These are phyloP conservation scores for Pemphredon lugubris DNA, from an alignment of 2,888 invertebrate species.

Conservation along the genomic window DNA sequence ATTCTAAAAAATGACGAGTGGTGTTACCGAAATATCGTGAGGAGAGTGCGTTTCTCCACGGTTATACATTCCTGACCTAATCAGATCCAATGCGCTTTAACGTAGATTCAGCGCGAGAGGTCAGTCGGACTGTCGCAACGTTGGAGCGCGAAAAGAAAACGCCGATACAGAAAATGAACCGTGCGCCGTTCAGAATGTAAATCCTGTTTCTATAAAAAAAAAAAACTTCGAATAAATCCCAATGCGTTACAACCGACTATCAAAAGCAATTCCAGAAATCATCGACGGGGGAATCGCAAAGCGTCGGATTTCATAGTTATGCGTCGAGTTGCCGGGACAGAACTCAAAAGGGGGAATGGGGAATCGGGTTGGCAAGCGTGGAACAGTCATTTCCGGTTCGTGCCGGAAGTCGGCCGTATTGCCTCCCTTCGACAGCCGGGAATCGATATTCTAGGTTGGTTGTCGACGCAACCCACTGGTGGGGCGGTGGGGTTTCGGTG, in stretches of 20 bases:
- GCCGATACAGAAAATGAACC: too few species aligned
- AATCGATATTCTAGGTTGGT: slow-evolving; percentile 55
- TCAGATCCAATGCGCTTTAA: too few species aligned
- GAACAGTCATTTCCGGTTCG: slow-evolving; percentile 75
- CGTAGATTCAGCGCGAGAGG: too few species aligned
- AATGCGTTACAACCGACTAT: neutral
- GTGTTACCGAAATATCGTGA: too few species aligned
- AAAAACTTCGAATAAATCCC: slow-evolving; percentile 12
- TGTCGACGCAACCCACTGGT: slow-evolving; percentile 28
- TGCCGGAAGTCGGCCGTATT: slow-evolving; percentile 72
- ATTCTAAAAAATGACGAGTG: too few species aligned
- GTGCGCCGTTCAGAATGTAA: neutral
- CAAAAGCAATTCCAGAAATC: slow-evolving; percentile 40
- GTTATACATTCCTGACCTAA: too few species aligned
- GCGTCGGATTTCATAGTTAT: slow-evolving; percentile 24
- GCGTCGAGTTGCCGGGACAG: neutral
- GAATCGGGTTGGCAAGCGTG: slow-evolving; percentile 68
- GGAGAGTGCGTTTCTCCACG: too few species aligned
- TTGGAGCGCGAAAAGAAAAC: too few species aligned
- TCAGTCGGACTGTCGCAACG: too few species aligned
- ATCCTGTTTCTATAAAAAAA: neutral
- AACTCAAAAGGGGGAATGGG: slow-evolving; percentile 35
- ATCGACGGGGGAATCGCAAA: slow-evolving; percentile 21
- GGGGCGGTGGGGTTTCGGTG: too few species aligned
- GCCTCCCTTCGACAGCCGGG: slow-evolving; percentile 62